Conservation (phyloP, 2,113 vertebrate species). For the Thalassarche chlororhynchos region DNA sequence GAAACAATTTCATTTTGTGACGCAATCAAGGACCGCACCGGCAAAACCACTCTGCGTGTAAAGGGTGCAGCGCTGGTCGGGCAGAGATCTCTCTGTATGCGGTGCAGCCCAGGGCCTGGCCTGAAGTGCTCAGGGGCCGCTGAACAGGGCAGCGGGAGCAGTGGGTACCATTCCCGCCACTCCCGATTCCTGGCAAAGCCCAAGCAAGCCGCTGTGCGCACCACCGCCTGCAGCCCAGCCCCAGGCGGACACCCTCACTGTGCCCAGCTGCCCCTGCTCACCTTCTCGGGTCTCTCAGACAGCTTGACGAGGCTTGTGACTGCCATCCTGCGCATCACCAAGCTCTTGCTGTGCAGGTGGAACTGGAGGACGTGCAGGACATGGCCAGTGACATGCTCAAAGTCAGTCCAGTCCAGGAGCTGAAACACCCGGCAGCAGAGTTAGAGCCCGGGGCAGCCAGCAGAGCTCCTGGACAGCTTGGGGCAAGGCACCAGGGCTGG, state of each 20-base stretch:
- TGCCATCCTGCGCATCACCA: background rate
- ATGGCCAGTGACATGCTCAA: accelerated
- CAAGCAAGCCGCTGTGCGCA: background rate
- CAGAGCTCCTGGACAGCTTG: background rate
- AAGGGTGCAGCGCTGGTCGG: background rate
- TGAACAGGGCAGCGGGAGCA: background rate
- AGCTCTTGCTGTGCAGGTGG: background rate
- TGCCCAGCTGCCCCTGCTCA: background rate
- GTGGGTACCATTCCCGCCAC: background rate
- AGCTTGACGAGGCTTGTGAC: background rate
- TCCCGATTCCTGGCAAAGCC: background rate
- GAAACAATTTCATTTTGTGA: background rate
- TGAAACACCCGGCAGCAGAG: background rate
- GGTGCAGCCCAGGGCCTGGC: background rate
- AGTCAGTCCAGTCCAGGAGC: background rate
- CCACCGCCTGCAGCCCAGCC: background rate
- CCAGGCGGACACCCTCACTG: background rate
- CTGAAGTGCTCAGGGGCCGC: background rate
- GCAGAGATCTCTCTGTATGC: no score
- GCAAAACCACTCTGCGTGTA: background rate
- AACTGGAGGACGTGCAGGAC: background rate
- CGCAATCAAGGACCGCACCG: background rate
- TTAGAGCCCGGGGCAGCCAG: background rate
- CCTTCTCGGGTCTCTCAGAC: background rate
- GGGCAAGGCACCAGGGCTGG: background rate